Conservation (phyloP, 2,888 invertebrate species). For the Chrysolina americana region DNA sequence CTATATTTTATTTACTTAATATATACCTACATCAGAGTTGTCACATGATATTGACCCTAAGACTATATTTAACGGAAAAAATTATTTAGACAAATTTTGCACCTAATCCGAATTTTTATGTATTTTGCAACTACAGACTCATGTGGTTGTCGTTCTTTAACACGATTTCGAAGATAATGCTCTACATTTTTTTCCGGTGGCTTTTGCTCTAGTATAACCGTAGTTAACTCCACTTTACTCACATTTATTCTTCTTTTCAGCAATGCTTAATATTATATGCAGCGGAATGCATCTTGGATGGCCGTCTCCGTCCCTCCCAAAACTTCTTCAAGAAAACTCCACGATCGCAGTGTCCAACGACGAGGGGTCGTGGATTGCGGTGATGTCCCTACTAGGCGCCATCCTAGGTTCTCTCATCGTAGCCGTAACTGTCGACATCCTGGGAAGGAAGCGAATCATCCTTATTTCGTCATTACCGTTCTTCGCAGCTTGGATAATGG, state of each 20-base stretch:
- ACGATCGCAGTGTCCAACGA: slow-evolving; percentile 65
- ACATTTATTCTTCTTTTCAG: slow-evolving; percentile 58
- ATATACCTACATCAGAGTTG: no score
- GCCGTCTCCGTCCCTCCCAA: slow-evolving; percentile 75
- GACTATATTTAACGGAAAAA: no score
- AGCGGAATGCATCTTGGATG: slow-evolving; percentile 72
- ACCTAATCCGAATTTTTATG: no score
- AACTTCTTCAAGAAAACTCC: slow-evolving; percentile 66
- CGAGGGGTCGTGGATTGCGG: slow-evolving; percentile 77
- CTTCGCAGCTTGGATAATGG: slow-evolving; percentile 76
- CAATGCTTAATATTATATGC: slow-evolving; percentile 64
- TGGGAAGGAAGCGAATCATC: slow-evolving; percentile 78
- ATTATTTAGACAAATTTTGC: no score
- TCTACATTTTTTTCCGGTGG: no score
- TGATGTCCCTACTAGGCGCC: slow-evolving; percentile 78
- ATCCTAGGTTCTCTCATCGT: slow-evolving; percentile 76
- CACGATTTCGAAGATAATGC: no score
- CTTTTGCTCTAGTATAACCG: no score
- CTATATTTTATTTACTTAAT: no score
- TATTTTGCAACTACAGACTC: no score
- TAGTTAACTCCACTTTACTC: no score
- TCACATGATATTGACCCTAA: no score
- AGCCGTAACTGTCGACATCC: slow-evolving; percentile 77
- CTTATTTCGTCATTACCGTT: slow-evolving; percentile 74
- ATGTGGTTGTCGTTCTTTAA: no score